phyloP scores from a whole-genome alignment of 2,797 vertebrate genomes.

The Phyllotis vaccarum region DNA sequence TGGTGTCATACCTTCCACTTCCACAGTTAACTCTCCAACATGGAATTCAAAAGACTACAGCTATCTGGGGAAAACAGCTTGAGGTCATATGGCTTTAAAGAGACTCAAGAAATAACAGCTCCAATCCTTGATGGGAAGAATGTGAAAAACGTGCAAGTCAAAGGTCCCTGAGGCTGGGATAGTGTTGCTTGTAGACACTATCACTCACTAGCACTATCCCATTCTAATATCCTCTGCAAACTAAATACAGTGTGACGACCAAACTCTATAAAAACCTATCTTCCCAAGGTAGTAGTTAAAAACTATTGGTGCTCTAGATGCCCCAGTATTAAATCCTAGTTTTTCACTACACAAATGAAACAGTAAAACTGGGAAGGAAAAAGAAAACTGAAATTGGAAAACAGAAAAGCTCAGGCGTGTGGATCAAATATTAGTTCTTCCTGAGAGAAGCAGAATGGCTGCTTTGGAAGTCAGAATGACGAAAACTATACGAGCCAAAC shows the following conservation, averaged over 20 bases:
- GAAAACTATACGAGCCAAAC: conserved; percentile 53
- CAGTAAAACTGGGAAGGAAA: conserved; percentile 65
- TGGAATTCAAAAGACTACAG: conserved; percentile 65
- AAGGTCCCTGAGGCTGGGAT: neutral
- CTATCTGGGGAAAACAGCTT: conserved; percentile 49
- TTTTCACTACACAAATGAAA: conserved; percentile 66
- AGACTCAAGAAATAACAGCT: conserved; percentile 68
- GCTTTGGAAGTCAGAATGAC: conserved; percentile 38
- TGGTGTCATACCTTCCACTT: conserved; percentile 55
- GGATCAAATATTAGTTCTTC: conserved; percentile 37
- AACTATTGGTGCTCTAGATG: neutral
- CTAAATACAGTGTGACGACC: conserved; percentile 39
- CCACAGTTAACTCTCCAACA: conserved; percentile 63
- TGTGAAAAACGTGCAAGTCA: conserved; percentile 58
- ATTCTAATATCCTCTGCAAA: conserved; percentile 43
- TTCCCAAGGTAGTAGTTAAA: conserved; percentile 40
- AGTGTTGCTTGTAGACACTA: conserved; percentile 7
- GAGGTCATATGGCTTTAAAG: conserved; percentile 55
- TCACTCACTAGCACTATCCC: conserved; percentile 58
- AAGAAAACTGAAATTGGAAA: conserved; percentile 38
- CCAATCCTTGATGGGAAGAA: conserved; percentile 50
- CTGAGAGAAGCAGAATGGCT: conserved; percentile 14
- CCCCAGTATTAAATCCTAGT: conserved; percentile 59
- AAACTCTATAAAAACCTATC: conserved; percentile 58
- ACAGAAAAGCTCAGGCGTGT: conserved; percentile 12